Conservation (phyloP, 2,113 vertebrate species). For the Lepisosteus osseus region DNA sequence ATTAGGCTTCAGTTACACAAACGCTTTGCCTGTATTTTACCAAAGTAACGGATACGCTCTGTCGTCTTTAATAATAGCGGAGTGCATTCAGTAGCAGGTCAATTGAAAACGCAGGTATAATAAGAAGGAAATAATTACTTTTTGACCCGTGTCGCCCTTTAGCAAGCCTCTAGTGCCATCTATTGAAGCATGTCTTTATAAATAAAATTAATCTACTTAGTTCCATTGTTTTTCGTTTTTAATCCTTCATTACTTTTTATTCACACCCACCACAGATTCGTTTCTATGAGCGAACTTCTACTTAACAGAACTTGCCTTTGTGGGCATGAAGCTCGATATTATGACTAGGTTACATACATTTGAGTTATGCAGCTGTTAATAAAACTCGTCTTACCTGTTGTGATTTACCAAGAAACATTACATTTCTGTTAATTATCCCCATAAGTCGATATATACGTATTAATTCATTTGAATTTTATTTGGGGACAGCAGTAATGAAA, state of each 20-base stretch:
- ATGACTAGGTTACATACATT: not conserved
- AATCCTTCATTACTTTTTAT: not conserved
- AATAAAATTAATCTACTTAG: conserved; percentile 42
- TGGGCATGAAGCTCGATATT: not conserved
- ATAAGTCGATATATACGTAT: no score
- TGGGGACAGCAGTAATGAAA: no score
- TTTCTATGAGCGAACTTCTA: not conserved
- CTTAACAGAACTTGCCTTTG: not conserved
- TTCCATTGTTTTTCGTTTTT: conserved; percentile 11
- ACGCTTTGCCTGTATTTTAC: no score
- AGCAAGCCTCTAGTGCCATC: conserved; percentile 93
- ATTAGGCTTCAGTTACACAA: no score
- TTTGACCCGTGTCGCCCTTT: conserved; percentile 73
- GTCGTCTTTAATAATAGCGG: not conserved
- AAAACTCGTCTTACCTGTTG: conserved; percentile 16
- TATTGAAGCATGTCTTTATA: conserved; percentile 78
- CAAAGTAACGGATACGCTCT: no score
- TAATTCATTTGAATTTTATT: no score
- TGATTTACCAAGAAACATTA: not conserved
- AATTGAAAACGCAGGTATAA: conserved; percentile 29
- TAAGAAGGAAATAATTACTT: conserved; percentile 37
- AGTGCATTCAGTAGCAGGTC: conserved; percentile 15
- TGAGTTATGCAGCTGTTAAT: not conserved
- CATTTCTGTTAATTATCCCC: no score
- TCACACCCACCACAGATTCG: not conserved